phyloP scores from a whole-genome alignment of 1,140 invertebrate species.

The Spodoptera litura region DNA sequence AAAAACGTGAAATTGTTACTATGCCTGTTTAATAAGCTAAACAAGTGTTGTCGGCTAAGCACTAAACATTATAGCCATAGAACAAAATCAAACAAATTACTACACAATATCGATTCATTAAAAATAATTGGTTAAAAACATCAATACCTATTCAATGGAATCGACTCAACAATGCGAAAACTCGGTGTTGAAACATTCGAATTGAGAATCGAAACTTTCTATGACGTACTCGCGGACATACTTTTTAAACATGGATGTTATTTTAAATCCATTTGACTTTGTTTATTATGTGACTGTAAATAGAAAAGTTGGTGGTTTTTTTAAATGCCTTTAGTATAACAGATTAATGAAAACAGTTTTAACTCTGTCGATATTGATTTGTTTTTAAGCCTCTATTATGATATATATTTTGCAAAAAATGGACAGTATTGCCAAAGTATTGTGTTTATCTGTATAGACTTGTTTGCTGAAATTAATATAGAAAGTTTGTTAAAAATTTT shows the following conservation, averaged over 20 bases:
- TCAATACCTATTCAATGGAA: background rate
- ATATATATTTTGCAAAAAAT: no score
- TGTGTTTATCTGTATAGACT: no score
- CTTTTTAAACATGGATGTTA: background rate
- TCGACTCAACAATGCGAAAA: constrained; percentile 8
- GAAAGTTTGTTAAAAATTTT: no score
- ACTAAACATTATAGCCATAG: no score
- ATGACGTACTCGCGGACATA: background rate
- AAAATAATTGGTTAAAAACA: background rate
- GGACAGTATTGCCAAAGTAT: no score
- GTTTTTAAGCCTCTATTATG: background rate
- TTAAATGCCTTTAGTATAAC: background rate
- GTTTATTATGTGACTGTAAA: constrained; percentile 10
- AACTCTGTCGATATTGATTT: background rate
- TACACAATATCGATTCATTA: no score
- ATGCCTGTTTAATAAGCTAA: no score
- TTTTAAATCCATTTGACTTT: constrained; percentile 21
- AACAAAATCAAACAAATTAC: no score
- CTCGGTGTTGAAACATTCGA: background rate
- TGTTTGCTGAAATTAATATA: no score
- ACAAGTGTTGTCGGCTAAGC: no score
- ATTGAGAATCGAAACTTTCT: constrained; percentile 1
- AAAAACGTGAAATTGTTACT: no score
- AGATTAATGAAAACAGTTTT: no score
- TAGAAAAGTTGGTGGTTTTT: constrained; percentile 11